These are phyloP conservation scores for Canis aureus DNA, from an alignment of 2,113 vertebrate genomes.

Conservation along the genomic window DNA sequence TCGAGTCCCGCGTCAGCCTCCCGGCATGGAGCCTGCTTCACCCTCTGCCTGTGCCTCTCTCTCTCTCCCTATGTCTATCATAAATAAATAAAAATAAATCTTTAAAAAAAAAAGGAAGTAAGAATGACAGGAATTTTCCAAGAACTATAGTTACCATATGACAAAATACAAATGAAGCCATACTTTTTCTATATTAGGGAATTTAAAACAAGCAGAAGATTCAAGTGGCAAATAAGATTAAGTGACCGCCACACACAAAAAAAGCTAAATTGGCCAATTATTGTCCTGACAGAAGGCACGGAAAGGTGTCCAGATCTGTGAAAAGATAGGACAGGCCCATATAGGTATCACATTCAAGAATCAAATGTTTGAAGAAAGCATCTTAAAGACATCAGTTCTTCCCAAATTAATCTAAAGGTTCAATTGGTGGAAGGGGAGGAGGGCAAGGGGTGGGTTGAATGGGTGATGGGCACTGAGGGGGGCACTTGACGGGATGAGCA, in stretches of 20 bases:
- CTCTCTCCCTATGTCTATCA: too few species aligned
- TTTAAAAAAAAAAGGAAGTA: neutral
- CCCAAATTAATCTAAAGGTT: neutral
- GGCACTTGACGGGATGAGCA: too few species aligned
- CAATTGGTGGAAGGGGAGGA: too few species aligned
- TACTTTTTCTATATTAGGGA: constrained; percentile 30
- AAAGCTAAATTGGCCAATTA: neutral
- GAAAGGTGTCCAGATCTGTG: neutral
- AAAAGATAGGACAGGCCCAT: neutral
- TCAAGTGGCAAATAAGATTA: neutral
- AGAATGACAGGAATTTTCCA: neutral
- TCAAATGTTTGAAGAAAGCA: neutral
- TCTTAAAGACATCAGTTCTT: neutral
- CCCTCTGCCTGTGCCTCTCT: too few species aligned
- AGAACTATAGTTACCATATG: neutral
- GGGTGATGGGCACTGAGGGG: too few species aligned
- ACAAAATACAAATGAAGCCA: neutral
- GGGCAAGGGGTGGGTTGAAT: too few species aligned
- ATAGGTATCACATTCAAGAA: neutral
- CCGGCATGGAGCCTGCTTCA: too few species aligned
- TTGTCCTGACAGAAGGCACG: neutral
- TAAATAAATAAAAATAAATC: too few species aligned
- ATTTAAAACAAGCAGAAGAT: neutral
- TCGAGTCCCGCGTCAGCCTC: too few species aligned
- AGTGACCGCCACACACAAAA: neutral